A percentile compares a stretch with the other conserved stretches of the same genome.
These are phyloP conservation scores for Leptinotarsa defecta DNA, from an alignment of 1,140 invertebrate species.

Conservation along the genomic window DNA sequence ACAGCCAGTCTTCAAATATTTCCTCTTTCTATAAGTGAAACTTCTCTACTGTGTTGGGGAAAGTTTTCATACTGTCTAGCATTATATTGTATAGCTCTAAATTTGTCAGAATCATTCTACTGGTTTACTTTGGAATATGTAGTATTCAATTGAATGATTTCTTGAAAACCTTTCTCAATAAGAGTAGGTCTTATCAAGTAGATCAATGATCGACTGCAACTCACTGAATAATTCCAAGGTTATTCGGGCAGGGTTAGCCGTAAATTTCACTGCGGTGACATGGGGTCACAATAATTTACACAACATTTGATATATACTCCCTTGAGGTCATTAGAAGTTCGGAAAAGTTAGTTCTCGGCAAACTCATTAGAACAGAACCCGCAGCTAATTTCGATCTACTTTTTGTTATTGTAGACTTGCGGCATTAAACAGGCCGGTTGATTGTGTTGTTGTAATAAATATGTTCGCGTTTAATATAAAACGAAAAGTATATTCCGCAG, in stretches of 20 bases:
- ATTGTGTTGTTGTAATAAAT: constrained; percentile 5
- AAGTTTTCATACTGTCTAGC: no score
- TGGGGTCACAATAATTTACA: constrained; percentile 6
- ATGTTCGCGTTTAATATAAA: neutral
- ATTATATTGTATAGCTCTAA: no score
- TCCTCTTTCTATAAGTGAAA: no score
- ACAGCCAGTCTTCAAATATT: no score
- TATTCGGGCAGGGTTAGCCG: neutral
- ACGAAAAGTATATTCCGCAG: no score
- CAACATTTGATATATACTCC: constrained; percentile 3
- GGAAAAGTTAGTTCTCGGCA: neutral
- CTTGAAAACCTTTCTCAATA: no score
- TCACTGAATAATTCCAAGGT: neutral
- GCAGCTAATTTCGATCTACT: neutral
- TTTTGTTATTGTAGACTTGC: constrained; percentile 6
- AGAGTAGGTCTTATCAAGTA: no score
- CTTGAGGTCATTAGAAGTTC: constrained; percentile 8
- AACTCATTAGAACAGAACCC: neutral
- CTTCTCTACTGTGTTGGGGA: no score
- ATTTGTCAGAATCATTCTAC: no score
- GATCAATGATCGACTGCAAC: neutral
- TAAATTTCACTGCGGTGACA: constrained; percentile 5
- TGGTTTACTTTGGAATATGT: no score
- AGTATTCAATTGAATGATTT: no score
- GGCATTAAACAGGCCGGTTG: neutral